Conservation (phyloP, 35 echinoderm and acorn worm species). For the Lytechinus variegatus region DNA sequence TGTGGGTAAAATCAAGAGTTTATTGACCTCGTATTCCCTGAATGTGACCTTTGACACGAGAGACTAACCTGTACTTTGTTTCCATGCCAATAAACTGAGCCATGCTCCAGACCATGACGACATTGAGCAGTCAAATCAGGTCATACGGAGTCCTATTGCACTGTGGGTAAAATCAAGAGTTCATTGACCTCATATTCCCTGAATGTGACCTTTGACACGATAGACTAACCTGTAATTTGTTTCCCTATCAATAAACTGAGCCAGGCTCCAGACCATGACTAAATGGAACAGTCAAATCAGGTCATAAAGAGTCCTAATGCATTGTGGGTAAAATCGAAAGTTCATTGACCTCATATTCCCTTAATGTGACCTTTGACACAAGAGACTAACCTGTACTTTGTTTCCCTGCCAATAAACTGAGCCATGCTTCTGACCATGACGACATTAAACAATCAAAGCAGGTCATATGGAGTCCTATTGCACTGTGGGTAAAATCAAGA, state of each 20-base stretch:
- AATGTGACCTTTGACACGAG: not conserved
- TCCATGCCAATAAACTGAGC: constrained; percentile 94
- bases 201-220: not conserved
- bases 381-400: constrained; percentile 81
- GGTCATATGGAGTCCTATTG: too few species aligned
- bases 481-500: too few species aligned
- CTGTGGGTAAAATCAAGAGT: too few species aligned
- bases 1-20: too few species aligned
- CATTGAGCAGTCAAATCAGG: constrained; percentile 93
- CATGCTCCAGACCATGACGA: constrained; percentile 86
- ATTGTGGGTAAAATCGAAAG: too few species aligned
- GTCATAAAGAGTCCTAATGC: too few species aligned
- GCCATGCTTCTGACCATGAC: constrained; percentile 90
- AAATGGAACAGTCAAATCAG: constrained; percentile 95
- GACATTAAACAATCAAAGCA: constrained; percentile 92
- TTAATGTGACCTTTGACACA: not conserved
- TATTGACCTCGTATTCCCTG: too few species aligned
- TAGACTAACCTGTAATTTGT: constrained; percentile 84
- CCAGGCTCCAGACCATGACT: constrained; percentile 84
- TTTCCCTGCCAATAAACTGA: constrained; percentile 91
- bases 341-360: too few species aligned
- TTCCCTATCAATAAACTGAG: constrained; percentile 91
- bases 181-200: too few species aligned
- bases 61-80: constrained; percentile 86
- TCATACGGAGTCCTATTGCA: too few species aligned